phyloP scores from a whole-genome alignment of 1,140 invertebrate species.

The Aphaenogaster rudis region DNA sequence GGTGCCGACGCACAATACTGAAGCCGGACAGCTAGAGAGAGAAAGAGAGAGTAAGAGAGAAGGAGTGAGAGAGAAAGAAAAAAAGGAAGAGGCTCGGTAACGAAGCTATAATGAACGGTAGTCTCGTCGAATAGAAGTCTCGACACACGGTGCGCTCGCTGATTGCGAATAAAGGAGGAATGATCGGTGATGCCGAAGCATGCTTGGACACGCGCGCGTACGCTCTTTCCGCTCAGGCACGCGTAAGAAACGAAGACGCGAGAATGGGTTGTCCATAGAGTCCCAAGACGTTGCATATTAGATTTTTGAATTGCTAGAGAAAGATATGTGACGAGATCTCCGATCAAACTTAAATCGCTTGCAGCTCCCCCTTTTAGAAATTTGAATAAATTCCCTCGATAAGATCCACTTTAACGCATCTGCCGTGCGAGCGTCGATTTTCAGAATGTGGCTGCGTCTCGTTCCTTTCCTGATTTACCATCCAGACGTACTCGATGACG shows the following conservation, averaged over 20 bases:
- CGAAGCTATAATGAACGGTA: conserved; percentile 59
- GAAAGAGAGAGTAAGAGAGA: neutral
- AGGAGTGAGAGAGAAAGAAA: neutral
- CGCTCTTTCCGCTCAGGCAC: conserved; percentile 41
- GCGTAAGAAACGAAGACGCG: conserved; percentile 26
- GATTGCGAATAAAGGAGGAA: conserved; percentile 59
- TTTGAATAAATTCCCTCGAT: conserved; percentile 1
- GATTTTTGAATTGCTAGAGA: neutral
- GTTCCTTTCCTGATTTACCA: conserved; percentile 8
- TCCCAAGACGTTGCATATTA: neutral
- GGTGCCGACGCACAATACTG: conserved; percentile 1
- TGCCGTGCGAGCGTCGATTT: neutral
- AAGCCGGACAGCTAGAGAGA: neutral
- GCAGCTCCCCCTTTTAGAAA: neutral
- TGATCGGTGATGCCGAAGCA: conserved; percentile 31
- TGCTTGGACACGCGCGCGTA: conserved; percentile 49
- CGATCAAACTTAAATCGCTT: neutral
- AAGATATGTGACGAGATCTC: neutral
- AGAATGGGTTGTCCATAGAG: too few species aligned
- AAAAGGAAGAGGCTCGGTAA: conserved; percentile 25
- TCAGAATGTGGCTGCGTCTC: neutral
- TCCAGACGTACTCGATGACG: neutral
- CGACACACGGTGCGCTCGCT: conserved; percentile 20
- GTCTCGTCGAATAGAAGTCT: conserved; percentile 33
- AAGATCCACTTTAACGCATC: neutral